Conservation (phyloP, 2,113 vertebrate genomes). For the Rhabdornis inornatus region DNA sequence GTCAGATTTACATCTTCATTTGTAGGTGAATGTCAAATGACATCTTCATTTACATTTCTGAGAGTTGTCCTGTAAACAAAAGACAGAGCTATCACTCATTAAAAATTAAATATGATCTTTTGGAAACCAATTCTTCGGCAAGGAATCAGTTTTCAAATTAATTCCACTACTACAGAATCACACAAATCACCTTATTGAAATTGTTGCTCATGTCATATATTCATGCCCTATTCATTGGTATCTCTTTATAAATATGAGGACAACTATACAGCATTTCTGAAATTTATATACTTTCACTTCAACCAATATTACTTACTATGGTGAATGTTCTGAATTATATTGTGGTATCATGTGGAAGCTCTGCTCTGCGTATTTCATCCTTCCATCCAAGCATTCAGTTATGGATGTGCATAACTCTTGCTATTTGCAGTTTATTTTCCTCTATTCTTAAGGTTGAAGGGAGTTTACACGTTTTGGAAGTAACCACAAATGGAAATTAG, state of each 20-base stretch:
- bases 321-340: neutral
- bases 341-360: fast-evolving
- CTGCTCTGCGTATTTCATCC: neutral
- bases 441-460: neutral
- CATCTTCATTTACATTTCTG: neutral
- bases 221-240: neutral
- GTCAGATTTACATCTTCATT: neutral
- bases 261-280: neutral
- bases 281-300: neutral
- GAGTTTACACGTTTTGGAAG: neutral
- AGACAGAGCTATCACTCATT: neutral
- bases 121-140: neutral
- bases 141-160: neutral
- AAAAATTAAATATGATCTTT: neutral
- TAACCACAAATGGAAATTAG: neutral
- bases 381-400: neutral
- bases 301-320: neutral
- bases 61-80: neutral
- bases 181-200: neutral
- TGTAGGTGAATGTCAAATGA: too few species aligned
- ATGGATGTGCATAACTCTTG: neutral
- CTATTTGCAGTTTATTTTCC: neutral
- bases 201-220: neutral
- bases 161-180: neutral
- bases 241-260: neutral